Base-by-base conservation (phyloP, 2,888 invertebrate genomes). In the Ormyrus nitidulus region DNA sequence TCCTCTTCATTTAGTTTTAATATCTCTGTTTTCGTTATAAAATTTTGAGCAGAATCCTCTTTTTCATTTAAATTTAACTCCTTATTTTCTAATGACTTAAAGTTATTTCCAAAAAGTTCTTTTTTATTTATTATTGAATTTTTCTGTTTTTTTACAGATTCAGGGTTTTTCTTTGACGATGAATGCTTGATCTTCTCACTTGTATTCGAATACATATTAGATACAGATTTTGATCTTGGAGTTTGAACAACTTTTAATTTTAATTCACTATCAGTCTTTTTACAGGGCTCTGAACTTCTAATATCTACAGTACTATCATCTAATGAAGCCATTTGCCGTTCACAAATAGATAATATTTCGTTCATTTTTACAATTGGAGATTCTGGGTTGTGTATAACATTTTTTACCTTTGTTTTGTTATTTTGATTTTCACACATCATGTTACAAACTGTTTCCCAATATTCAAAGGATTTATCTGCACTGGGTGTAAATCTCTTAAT, bases 261-360 rank as follows among this genome's bases (percentile, higher is more conserved):
- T 13, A 77, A 34, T 13, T 64, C 72, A 69, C 19, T 82, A 6
- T 78, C 62, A 7, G 48, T 72, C 7, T 73, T 80, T 54, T 76
- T 82, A 34, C 73, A 80, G 2, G 82, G 82, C 9, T 82, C 82
- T 8, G 82, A 82, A 64, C 9, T 77, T 80, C 82, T 77, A 8
- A 80, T 8, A 3, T 80, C 82, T 44, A 73, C 53, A 5, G 53
- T 78, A 11, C 79, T 79, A n/a, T 83, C 83, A 51, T 84, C 82
- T 49, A 88, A 64, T 1, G 85, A 86, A 59, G 86, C 87, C 86
- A 87, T 81, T 79, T 88, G 88, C 56, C 84, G 80, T 19, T 87
- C 86, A 46, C 87, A 87, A 69, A 84, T 84, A 5, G 82, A 70
- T 5, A 84, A 77, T 49, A 87, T 84, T 9, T 82, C 70, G 58